These are phyloP conservation scores for Dendroctonus ponderosae DNA, from an alignment of 1,140 invertebrate species.

Conservation along the genomic window DNA sequence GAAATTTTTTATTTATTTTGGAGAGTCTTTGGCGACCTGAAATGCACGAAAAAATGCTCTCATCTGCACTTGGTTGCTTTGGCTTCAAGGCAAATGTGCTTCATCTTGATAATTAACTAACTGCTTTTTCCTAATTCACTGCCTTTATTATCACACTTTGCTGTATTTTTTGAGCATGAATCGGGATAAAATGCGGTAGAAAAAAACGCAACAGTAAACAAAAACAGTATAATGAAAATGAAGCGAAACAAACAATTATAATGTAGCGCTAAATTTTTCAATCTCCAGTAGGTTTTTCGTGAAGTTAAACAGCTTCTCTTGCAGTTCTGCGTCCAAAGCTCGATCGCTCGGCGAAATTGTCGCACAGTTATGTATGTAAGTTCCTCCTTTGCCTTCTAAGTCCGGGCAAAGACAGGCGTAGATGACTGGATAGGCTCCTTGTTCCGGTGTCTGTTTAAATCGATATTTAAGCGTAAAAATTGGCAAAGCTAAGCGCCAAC, in stretches of 20 bases:
- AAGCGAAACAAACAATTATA: not conserved
- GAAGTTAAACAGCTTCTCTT: slow-evolving; percentile 54
- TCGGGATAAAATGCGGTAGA: too few relatives aligned
- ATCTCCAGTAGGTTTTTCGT: slow-evolving; percentile 53
- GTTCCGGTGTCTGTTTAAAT: slow-evolving; percentile 65
- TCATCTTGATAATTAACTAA: too few relatives aligned
- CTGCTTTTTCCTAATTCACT: too few relatives aligned
- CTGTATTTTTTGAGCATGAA: too few relatives aligned
- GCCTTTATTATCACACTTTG: too few relatives aligned
- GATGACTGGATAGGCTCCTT: slow-evolving; percentile 73
- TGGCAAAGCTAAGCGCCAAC: not conserved
- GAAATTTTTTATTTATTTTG: too few relatives aligned
- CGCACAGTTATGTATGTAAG: slow-evolving; percentile 71
- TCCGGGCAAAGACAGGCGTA: slow-evolving; percentile 70
- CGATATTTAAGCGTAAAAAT: slow-evolving; percentile 9
- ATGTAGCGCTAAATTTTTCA: slow-evolving; percentile 45
- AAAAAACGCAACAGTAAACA: too few relatives aligned
- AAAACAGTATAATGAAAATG: too few relatives aligned
- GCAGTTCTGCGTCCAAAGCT: slow-evolving; percentile 44
- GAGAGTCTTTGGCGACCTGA: too few relatives aligned
- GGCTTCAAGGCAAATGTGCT: too few relatives aligned
- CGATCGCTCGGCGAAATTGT: slow-evolving; percentile 45
- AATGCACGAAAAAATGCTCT: too few relatives aligned
- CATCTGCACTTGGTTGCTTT: too few relatives aligned
- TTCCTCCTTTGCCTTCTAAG: slow-evolving; percentile 69